Conservation (phyloP, 2,797 vertebrate species). For the Podargus strigoides region DNA sequence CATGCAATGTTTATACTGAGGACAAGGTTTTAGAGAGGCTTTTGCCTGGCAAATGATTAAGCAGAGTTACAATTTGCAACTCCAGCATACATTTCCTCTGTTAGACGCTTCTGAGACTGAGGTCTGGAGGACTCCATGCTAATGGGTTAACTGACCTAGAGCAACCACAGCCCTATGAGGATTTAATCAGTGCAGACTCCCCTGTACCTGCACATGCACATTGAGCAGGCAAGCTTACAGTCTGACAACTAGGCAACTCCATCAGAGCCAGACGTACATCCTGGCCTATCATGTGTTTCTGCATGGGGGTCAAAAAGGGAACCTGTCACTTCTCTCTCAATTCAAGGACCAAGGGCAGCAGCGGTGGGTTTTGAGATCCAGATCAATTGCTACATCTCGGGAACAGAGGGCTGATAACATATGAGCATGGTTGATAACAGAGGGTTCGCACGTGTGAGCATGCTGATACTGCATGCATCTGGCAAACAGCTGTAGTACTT, state of each 20-base stretch:
- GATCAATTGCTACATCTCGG: neutral
- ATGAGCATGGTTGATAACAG: too few relatives aligned
- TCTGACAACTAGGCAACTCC: neutral
- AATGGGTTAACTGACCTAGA: neutral
- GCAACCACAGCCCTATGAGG: neutral
- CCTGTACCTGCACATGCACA: neutral
- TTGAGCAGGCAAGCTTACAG: neutral
- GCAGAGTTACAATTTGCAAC: neutral
- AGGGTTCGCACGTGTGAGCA: neutral
- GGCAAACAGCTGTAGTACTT: neutral
- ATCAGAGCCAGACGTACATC: accelerated
- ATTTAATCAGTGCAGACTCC: neutral
- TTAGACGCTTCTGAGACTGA: neutral
- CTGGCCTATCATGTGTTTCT: neutral
- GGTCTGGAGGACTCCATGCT: accelerated
- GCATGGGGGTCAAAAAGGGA: accelerated
- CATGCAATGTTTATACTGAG: neutral
- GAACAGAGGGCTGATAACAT: neutral
- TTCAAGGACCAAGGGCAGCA: neutral
- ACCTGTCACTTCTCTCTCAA: neutral
- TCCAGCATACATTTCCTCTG: neutral
- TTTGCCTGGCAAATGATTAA: neutral
- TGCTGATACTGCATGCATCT: neutral
- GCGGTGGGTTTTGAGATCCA: neutral
- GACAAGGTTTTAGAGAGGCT: neutral